phyloP scores from a whole-genome alignment of 1,140 invertebrate genomes.

The Asbolus verrucosus region DNA sequence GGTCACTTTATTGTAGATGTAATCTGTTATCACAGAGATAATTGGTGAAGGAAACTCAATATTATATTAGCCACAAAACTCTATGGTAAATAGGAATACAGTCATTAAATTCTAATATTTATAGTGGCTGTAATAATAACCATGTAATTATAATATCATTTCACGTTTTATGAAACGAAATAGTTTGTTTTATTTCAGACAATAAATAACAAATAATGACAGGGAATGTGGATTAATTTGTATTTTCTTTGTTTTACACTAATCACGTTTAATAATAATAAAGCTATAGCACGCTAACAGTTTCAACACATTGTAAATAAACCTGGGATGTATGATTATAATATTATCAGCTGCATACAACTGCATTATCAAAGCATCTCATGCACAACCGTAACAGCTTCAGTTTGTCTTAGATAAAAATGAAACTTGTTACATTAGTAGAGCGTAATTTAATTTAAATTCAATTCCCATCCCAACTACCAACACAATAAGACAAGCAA shows the following conservation, averaged over 20 bases:
- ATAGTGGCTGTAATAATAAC: conserved; percentile 18
- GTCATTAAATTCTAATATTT: conserved; percentile 38
- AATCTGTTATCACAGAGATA: conserved; percentile 37
- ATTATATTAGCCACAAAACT: conserved; percentile 23
- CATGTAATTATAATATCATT: conserved; percentile 34
- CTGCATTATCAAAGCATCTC: conserved; percentile 10
- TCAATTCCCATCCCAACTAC: conserved; percentile 26
- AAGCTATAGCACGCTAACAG: conserved; percentile 6
- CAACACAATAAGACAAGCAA: conserved; percentile 13
- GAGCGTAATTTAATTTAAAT: conserved; percentile 34
- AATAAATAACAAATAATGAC: conserved; percentile 33
- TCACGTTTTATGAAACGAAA: conserved; percentile 19
- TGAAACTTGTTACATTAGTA: conserved; percentile 35
- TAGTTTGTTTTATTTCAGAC: conserved; percentile 9
- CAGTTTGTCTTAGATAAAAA: conserved; percentile 26
- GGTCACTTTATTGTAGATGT: conserved; percentile 26
- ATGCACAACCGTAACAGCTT: conserved; percentile 1
- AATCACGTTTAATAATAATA: conserved; percentile 31
- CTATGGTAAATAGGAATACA: conserved; percentile 27
- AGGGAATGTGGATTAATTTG: conserved; percentile 30
- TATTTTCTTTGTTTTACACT: conserved; percentile 17
- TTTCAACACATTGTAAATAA: conserved; percentile 33
- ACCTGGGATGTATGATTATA: conserved; percentile 8
- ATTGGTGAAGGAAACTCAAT: conserved; percentile 19
- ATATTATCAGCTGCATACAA: background rate